These are phyloP conservation scores for Acanthisitta chloris DNA, from an alignment of 2,113 vertebrate genomes.

Conservation along the genomic window DNA sequence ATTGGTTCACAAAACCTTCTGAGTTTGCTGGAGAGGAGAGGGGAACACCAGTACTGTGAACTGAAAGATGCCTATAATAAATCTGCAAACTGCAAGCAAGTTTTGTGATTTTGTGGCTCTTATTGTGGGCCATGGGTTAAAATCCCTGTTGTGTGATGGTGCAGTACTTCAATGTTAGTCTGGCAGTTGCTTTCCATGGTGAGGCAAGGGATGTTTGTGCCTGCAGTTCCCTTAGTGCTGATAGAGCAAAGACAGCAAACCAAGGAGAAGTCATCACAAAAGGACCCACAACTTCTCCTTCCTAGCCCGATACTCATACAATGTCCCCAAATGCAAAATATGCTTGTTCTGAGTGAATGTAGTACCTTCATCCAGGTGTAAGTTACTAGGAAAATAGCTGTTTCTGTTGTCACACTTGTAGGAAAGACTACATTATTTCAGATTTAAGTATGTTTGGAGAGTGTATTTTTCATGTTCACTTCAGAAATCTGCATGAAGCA, in stretches of 20 bases:
- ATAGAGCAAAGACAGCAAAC: not conserved
- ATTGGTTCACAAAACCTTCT: rapidly evolving
- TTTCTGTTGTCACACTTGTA: not conserved
- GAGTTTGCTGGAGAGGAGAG: not conserved
- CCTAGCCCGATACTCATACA: not conserved
- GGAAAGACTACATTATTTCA: not conserved
- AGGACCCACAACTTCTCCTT: not conserved
- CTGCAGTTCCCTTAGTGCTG: not conserved
- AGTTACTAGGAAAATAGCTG: not conserved
- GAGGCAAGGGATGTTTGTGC: not conserved
- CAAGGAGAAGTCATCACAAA: not conserved
- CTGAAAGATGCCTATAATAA: not conserved
- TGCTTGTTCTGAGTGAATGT: not conserved
- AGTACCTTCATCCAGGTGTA: not conserved
- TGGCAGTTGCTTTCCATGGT: not conserved
- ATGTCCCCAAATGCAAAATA: not conserved
- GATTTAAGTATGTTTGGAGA: not conserved
- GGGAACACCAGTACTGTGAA: not conserved
- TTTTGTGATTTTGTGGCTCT: no score
- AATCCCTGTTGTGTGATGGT: not conserved
- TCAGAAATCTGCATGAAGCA: not conserved
- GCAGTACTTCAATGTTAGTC: not conserved
- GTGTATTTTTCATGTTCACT: not conserved
- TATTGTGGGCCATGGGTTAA: not conserved
- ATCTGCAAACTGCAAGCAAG: no score